Percentiles rank a stretch among this genome's conserved stretches.
Conservation (phyloP, 1,140 invertebrate genomes). For the Riptortus pedestris region DNA sequence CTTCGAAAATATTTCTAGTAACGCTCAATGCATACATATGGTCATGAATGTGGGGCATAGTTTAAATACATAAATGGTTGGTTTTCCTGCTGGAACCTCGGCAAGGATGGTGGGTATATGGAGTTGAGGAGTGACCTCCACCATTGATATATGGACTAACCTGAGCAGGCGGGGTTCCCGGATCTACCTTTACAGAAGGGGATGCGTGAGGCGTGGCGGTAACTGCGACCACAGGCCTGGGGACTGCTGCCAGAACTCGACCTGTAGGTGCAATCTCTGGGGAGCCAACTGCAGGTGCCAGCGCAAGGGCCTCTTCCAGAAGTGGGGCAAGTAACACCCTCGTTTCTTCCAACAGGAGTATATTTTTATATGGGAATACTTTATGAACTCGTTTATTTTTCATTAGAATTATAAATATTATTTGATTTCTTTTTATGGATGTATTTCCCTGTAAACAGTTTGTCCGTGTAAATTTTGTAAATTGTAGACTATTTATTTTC, state of each 20-base stretch:
- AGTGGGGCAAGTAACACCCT: slow-evolving; percentile 52
- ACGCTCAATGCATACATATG: too few species aligned
- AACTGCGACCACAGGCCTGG: slow-evolving; percentile 75
- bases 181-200: slow-evolving; percentile 77
- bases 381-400: background rate
- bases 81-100: too few species aligned
- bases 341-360: background rate
- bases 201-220: slow-evolving; percentile 65
- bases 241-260: slow-evolving; percentile 75
- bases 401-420: too few species aligned
- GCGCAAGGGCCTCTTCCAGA: slow-evolving; percentile 78
- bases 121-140: background rate
- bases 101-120: too few species aligned
- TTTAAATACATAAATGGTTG: too few species aligned
- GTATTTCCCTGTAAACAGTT: too few species aligned
- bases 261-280: slow-evolving; percentile 83
- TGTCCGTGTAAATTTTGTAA: slow-evolving; percentile 8
- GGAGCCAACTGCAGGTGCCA: slow-evolving; percentile 82
- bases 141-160: background rate
- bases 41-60: too few species aligned
- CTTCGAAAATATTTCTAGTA: too few species aligned
- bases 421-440: too few species aligned
- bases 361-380: background rate
- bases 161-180: slow-evolving; percentile 63
- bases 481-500: too few species aligned